Evolutionary conservation across 2,113 vertebrate genomes (phyloP).

Genomic region (Zapornia atra): DNA sequence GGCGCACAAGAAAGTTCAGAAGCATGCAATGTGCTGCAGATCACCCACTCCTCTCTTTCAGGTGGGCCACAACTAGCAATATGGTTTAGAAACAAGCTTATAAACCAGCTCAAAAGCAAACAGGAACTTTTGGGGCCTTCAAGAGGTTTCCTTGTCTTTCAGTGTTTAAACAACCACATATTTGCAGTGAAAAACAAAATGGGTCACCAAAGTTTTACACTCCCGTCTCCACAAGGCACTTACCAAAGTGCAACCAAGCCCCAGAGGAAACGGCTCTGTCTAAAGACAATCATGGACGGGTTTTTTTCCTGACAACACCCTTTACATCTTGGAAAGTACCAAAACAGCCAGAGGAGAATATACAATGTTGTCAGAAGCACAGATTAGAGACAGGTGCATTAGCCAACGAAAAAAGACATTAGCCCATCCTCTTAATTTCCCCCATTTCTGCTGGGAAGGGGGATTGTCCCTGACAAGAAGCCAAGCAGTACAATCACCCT

Average conservation of each 20-base stretch:
- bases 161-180: background rate
- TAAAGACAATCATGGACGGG: background rate
- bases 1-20: background rate
- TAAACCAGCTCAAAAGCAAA: background rate
- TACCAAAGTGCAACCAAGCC: background rate
- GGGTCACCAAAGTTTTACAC: background rate
- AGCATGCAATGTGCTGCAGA: background rate
- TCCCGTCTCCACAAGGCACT: background rate
- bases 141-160: background rate
- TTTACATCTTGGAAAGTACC: constrained; percentile 25
- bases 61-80: background rate
- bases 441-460: background rate
- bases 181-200: constrained; percentile 1
- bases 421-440: constrained; percentile 26
- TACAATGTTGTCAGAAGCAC: constrained; percentile 17
- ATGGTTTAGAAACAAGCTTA: background rate
- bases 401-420: background rate
- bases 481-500: constrained; percentile 26
- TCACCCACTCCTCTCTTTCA: background rate
- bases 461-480: background rate
- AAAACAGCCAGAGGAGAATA: constrained; percentile 26
- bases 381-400: constrained; percentile 7
- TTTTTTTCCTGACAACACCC: constrained; percentile 64
- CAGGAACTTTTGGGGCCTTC: background rate
- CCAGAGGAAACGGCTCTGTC: background rate